Evolutionary conservation across 2,888 invertebrate genomes (phyloP).

Genomic region (Perdita meconis): DNA sequence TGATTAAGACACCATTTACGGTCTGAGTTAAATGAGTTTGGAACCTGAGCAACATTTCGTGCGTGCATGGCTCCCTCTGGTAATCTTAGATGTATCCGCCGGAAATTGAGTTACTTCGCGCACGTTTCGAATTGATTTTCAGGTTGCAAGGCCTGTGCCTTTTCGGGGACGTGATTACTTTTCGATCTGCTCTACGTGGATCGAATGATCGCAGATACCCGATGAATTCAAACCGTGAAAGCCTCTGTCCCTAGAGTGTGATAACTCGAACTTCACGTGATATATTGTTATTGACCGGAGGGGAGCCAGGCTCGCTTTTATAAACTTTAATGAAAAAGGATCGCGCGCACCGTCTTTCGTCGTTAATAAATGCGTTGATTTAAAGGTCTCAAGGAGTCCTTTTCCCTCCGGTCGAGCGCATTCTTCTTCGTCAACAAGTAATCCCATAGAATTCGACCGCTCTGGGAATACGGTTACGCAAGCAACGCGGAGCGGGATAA

Average conservation of each 20-base stretch:
- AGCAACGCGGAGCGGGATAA: not conserved
- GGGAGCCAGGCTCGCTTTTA: conserved; percentile 21
- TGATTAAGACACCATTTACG: conserved; percentile 38
- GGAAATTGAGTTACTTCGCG: conserved; percentile 76
- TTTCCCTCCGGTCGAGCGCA: not conserved
- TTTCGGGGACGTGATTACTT: conserved; percentile 77
- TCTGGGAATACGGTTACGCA: not conserved
- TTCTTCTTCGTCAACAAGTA: conserved; percentile 17
- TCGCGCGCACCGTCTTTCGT: conserved; percentile 8
- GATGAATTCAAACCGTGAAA: conserved; percentile 33
- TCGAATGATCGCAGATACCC: conserved; percentile 70
- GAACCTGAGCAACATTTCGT: conserved; percentile 25
- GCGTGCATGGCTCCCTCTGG: conserved; percentile 21
- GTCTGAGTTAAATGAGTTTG: conserved; percentile 33
- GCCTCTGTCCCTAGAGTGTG: conserved; percentile 49
- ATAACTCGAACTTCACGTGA: conserved; percentile 64
- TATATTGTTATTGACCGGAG: conserved; percentile 61
- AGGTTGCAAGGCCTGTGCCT: conserved; percentile 67
- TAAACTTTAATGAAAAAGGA: conserved; percentile 48
- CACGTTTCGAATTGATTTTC: conserved; percentile 79
- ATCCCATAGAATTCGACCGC: conserved; percentile 1
- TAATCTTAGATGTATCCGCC: conserved; percentile 51
- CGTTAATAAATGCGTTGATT: conserved; percentile 38
- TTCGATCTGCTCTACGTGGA: conserved; percentile 79
- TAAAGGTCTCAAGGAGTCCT: not conserved